Percentiles rank a stretch among this genome's conserved stretches.
Evolutionary conservation across 2,797 vertebrate species (phyloP).

Genomic region (Bufotes viridis): DNA sequence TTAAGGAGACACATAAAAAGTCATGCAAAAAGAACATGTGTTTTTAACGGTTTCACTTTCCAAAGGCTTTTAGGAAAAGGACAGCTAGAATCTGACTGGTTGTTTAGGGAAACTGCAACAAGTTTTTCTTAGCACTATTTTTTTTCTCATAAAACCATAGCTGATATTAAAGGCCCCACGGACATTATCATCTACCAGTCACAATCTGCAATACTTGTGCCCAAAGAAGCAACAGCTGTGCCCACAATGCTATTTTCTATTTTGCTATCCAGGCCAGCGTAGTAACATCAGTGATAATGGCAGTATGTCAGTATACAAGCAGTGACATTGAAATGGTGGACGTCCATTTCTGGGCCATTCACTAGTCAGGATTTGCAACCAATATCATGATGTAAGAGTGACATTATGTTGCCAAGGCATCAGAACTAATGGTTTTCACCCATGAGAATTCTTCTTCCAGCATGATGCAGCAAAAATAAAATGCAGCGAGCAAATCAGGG

Average conservation of each 20-base stretch:
- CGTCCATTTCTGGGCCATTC: background rate
- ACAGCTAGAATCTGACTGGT: background rate
- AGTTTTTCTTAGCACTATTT: background rate
- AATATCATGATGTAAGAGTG: background rate
- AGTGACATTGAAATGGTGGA: too few species aligned
- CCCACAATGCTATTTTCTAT: too few species aligned
- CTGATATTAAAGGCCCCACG: background rate
- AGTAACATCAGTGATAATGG: background rate
- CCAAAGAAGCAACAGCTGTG: too few species aligned
- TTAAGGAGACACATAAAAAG: background rate
- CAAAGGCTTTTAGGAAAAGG: background rate
- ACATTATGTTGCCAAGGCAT: background rate
- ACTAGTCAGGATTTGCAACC: background rate
- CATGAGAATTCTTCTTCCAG: background rate
- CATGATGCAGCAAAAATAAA: background rate
- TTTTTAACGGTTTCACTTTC: background rate
- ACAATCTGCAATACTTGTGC: background rate
- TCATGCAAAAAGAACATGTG: background rate
- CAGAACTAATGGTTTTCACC: background rate
- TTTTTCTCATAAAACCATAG: too few species aligned
- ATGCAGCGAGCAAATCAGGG: background rate
- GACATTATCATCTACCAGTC: background rate
- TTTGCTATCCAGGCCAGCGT: background rate
- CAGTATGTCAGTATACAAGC: background rate
- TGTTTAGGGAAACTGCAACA: too few species aligned